phyloP scores from a whole-genome alignment of 1,140 invertebrate genomes.

The Cydia fagiglandana region DNA sequence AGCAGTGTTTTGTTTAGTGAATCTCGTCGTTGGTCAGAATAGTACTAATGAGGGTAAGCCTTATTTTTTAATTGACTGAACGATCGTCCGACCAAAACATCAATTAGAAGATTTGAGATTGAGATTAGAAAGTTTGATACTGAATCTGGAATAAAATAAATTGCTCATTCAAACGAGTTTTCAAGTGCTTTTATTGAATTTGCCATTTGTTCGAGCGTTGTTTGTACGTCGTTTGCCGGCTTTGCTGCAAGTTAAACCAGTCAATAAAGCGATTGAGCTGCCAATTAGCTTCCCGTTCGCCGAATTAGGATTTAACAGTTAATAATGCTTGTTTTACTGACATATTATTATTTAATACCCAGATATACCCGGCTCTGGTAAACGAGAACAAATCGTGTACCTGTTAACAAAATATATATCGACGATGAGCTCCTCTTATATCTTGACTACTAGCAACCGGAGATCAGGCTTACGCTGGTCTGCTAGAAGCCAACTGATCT shows the following conservation, averaged over 20 bases:
- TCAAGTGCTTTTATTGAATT: neutral
- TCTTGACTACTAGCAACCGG: neutral
- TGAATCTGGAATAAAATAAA: too few species aligned
- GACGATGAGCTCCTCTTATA: neutral
- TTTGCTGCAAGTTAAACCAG: neutral
- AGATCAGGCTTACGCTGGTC: neutral
- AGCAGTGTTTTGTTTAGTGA: constrained; percentile 27
- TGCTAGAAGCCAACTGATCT: neutral
- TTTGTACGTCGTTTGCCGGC: neutral
- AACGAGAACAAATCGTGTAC: constrained; percentile 3
- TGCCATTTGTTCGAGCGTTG: neutral
- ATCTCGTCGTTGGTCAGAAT: constrained; percentile 6
- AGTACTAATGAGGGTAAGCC: neutral
- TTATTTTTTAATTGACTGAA: neutral
- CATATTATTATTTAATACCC: neutral
- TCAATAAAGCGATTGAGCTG: neutral
- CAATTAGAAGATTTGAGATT: neutral
- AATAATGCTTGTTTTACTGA: neutral
- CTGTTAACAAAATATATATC: neutral
- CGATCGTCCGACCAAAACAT: neutral
- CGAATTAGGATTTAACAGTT: neutral
- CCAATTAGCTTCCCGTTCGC: neutral
- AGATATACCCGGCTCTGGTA: neutral
- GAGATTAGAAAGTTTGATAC: too few species aligned
- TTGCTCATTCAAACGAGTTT: neutral